These are phyloP conservation scores for Antheraea yamamai DNA, from an alignment of 2,888 invertebrate genomes.

Conservation along the genomic window DNA sequence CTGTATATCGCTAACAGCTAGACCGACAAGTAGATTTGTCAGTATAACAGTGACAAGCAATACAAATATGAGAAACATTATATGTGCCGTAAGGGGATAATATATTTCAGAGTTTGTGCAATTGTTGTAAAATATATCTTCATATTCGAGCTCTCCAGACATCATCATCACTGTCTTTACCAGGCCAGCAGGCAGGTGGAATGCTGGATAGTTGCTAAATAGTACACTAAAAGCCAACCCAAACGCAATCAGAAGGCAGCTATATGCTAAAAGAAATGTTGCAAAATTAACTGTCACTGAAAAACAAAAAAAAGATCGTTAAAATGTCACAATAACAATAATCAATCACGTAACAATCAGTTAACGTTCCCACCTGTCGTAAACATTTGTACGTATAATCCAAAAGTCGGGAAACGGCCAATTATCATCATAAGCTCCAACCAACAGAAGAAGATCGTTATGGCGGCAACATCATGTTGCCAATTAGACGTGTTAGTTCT, in stretches of 20 bases:
- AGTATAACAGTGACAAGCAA: constrained; percentile 90
- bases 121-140: constrained; percentile 89
- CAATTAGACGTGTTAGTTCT: constrained; percentile 78
- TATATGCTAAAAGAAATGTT: constrained; percentile 90
- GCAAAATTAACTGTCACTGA: constrained; percentile 90
- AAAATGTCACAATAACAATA: neutral
- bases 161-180: constrained; percentile 94
- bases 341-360: neutral
- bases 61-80: constrained; percentile 89
- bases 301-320: constrained; percentile 35
- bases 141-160: constrained; percentile 93
- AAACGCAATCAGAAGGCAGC: constrained; percentile 90
- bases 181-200: constrained; percentile 84
- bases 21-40: constrained; percentile 91
- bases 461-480: constrained; percentile 91
- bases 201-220: constrained; percentile 89
- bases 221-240: constrained; percentile 91
- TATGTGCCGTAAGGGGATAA: constrained; percentile 88
- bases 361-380: constrained; percentile 81
- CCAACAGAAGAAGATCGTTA: constrained; percentile 91
- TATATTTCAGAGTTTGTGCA: constrained; percentile 74
- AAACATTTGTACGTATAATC: constrained; percentile 94
- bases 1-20: constrained; percentile 93
- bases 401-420: constrained; percentile 92
- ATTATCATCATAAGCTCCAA: constrained; percentile 92